These are phyloP conservation scores for Takifugu flavidus DNA, from an alignment of 2,113 vertebrate species.

Conservation along the genomic window DNA sequence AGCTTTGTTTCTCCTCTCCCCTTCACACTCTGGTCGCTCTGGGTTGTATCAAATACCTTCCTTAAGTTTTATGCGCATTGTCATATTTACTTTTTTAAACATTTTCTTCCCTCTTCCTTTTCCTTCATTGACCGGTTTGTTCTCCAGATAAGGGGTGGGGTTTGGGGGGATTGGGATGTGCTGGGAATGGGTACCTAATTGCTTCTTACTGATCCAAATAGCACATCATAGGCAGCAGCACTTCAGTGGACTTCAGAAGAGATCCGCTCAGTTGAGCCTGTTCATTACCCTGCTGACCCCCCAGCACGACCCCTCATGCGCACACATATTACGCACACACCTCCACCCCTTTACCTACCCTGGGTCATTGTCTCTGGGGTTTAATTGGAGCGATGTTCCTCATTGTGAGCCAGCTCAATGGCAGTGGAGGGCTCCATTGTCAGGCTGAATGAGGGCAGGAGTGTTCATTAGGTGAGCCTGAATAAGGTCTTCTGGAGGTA, in stretches of 20 bases:
- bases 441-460: constrained; percentile 79
- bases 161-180: constrained; percentile 57
- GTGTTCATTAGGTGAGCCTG: constrained; percentile 83
- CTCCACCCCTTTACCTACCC: constrained; percentile 68
- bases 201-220: constrained; percentile 80
- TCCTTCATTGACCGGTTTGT: neutral
- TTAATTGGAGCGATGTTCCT: constrained; percentile 82
- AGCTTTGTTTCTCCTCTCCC: constrained; percentile 17
- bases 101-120: neutral
- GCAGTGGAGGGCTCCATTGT: constrained; percentile 78
- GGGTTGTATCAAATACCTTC: neutral
- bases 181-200: constrained; percentile 73
- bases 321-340: constrained; percentile 67
- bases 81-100: constrained; percentile 21
- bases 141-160: neutral
- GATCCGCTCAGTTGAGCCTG: constrained; percentile 60
- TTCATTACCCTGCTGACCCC: constrained; percentile 77
- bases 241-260: constrained; percentile 74
- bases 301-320: constrained; percentile 63
- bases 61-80: neutral
- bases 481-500: constrained; percentile 74
- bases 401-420: constrained; percentile 76
- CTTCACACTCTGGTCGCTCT: neutral
- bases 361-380: constrained; percentile 75
- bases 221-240: constrained; percentile 75